phyloP scores from a whole-genome alignment of 2,888 invertebrate genomes.

The Adela reaumurella region DNA sequence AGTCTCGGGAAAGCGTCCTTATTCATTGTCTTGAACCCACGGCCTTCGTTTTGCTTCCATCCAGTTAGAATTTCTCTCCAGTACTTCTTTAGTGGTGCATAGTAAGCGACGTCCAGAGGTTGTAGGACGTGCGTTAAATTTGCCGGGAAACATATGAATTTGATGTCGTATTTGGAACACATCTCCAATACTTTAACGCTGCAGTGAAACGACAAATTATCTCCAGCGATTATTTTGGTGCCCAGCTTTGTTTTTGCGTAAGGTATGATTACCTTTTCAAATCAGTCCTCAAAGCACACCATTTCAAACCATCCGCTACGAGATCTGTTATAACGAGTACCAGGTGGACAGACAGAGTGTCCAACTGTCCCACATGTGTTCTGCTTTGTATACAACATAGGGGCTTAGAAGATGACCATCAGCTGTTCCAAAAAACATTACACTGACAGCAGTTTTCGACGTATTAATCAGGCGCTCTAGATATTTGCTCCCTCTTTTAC shows the following conservation, averaged over 20 bases:
- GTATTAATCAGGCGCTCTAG: slow-evolving; percentile 13
- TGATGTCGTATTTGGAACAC: slow-evolving; percentile 5
- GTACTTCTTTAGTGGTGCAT: too few relatives aligned
- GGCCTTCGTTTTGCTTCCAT: too few relatives aligned
- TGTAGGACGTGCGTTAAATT: too few relatives aligned
- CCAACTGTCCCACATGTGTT: slow-evolving; percentile 13
- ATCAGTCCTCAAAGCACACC: slow-evolving; percentile 1
- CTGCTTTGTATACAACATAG: slow-evolving; percentile 13
- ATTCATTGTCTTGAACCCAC: too few relatives aligned
- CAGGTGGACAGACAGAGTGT: slow-evolving; percentile 10
- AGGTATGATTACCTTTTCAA: slow-evolving; percentile 4
- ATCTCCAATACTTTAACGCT: slow-evolving; percentile 9
- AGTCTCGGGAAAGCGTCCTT: too few relatives aligned
- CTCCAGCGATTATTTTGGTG: slow-evolving; percentile 11
- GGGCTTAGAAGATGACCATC: slow-evolving; percentile 11
- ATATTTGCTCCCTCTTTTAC: slow-evolving; percentile 11
- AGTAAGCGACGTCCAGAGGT: not conserved
- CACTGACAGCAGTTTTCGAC: slow-evolving; percentile 12
- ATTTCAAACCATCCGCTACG: slow-evolving; percentile 7
- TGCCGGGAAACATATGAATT: slow-evolving; percentile 10
- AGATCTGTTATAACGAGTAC: slow-evolving; percentile 11
- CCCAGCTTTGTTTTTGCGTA: slow-evolving; percentile 9
- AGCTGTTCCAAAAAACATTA: slow-evolving; percentile 12
- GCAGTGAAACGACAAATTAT: slow-evolving; percentile 11
- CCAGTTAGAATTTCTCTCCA: too few relatives aligned